Conservation (phyloP, 1,140 invertebrate genomes). For the Trichoplusia ni region DNA sequence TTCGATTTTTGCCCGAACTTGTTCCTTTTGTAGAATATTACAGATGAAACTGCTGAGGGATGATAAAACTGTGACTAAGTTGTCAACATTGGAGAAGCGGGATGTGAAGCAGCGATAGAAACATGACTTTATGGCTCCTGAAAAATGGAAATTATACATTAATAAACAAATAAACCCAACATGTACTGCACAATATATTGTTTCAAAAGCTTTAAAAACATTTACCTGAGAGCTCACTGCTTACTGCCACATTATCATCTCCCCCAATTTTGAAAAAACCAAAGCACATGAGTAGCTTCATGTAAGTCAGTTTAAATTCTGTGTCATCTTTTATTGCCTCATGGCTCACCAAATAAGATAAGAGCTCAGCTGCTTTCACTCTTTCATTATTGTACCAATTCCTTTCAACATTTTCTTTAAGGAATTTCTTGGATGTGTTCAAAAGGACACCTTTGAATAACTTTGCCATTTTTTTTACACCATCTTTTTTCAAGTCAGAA, state of each 20-base stretch:
- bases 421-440: constrained; percentile 78
- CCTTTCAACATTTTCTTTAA: constrained; percentile 75
- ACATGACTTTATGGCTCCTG: constrained; percentile 81
- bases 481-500: constrained; percentile 82
- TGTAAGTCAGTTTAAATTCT: constrained; percentile 85
- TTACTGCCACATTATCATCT: constrained; percentile 76
- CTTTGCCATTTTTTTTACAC: constrained; percentile 84
- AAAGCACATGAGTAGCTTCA: constrained; percentile 85
- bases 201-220: too few relatives aligned
- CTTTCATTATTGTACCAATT: constrained; percentile 86
- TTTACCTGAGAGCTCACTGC: constrained; percentile 83
- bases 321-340: constrained; percentile 82
- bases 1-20: constrained; percentile 70
- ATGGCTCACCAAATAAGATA: constrained; percentile 85
- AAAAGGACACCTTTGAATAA: constrained; percentile 83
- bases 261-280: constrained; percentile 84
- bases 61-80: constrained; percentile 82
- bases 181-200: too few relatives aligned
- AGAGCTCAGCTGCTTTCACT: constrained; percentile 84
- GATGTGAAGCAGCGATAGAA: constrained; percentile 86
- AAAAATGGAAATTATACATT: constrained; percentile 41
- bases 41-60: constrained; percentile 82
- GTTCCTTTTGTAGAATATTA: constrained; percentile 75
- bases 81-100: constrained; percentile 83
- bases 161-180: background rate